Evolutionary conservation across 2,888 invertebrate species (phyloP).

Genomic region (Xestia ashworthii): DNA sequence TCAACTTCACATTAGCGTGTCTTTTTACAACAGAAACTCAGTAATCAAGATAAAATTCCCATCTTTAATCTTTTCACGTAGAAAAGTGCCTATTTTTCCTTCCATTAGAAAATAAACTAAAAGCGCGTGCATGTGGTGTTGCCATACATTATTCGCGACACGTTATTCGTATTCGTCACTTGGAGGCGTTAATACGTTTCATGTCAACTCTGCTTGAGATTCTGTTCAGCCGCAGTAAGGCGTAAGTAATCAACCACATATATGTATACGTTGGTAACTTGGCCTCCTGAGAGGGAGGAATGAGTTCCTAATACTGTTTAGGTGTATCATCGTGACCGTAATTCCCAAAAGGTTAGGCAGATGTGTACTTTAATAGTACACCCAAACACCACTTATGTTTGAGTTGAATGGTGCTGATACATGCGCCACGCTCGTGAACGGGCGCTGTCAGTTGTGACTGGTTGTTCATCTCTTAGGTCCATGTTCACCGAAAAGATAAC

Average conservation of each 20-base stretch:
- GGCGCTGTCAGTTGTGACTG: no score
- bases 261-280: background rate
- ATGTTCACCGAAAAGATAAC: no score
- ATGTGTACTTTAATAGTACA: no score
- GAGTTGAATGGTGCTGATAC: no score
- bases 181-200: slow-evolving; percentile 39
- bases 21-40: background rate
- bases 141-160: slow-evolving; percentile 42
- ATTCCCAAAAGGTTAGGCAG: no score
- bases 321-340: background rate
- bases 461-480: no score
- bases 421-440: no score
- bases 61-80: slow-evolving; percentile 25
- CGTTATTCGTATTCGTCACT: slow-evolving; percentile 46
- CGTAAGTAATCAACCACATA: slow-evolving; percentile 32
- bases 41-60: background rate
- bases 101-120: slow-evolving; percentile 47
- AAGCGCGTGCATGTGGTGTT: slow-evolving; percentile 9
- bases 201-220: slow-evolving; percentile 44
- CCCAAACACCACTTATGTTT: no score
- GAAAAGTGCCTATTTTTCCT: slow-evolving; percentile 33
- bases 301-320: slow-evolving; percentile 5
- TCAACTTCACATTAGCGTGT: background rate
- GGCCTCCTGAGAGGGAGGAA: slow-evolving; percentile 12
- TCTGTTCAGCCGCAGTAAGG: slow-evolving; percentile 21